Conservation (phyloP, 2,888 invertebrate genomes). For the Podabrus alpinus region DNA sequence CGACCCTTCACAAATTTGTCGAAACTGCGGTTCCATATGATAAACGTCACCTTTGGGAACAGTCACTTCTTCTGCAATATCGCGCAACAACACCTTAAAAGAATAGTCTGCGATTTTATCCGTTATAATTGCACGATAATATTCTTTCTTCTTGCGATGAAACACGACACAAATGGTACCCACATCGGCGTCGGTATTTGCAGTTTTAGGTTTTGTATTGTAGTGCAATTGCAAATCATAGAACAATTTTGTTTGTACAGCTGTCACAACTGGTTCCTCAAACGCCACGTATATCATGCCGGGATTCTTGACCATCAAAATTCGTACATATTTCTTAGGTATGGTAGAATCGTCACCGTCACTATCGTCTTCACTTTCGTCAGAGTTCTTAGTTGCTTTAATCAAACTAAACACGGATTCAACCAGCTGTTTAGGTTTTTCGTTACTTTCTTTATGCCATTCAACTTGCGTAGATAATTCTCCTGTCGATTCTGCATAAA, state of each 20-base stretch:
- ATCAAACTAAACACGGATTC: too few species aligned
- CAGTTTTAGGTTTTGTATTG: background rate
- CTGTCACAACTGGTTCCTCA: constrained; percentile 4
- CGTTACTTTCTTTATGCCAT: too few species aligned
- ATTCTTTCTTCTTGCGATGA: constrained; percentile 60
- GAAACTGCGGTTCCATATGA: constrained; percentile 59
- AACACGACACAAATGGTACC: constrained; percentile 58
- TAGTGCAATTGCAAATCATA: constrained; percentile 61
- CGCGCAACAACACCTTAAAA: constrained; percentile 66
- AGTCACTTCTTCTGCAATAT: constrained; percentile 64
- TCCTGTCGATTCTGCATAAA: too few species aligned
- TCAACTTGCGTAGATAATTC: too few species aligned
- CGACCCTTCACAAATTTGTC: constrained; percentile 60
- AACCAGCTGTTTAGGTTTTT: too few species aligned
- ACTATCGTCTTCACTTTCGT: constrained; percentile 34
- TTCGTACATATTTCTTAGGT: constrained; percentile 37
- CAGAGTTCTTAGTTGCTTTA: constrained; percentile 17
- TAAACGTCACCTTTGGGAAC: constrained; percentile 58
- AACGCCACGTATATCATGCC: constrained; percentile 41
- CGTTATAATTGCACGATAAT: constrained; percentile 66
- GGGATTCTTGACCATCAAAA: constrained; percentile 45
- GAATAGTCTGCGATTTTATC: constrained; percentile 52
- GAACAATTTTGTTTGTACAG: constrained; percentile 49
- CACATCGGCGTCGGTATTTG: constrained; percentile 56
- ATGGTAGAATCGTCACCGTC: constrained; percentile 19